phyloP scores from a whole-genome alignment of 2,797 vertebrate genomes.

The Tenualosa thibaudeaui region DNA sequence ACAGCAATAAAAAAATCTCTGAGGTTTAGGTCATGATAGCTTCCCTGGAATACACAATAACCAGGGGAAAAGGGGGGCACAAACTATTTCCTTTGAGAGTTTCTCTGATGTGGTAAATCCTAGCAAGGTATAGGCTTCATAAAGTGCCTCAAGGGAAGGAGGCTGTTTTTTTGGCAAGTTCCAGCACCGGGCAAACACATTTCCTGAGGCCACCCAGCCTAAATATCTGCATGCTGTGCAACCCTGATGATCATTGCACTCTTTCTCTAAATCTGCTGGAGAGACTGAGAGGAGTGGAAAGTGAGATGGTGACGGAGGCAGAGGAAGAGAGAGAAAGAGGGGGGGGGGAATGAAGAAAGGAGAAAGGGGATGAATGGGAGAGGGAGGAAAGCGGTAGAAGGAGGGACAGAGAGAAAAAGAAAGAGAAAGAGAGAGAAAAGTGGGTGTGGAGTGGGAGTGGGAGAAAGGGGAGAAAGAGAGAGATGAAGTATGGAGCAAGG shows the following conservation, averaged over 20 bases:
- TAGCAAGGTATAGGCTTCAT: conserved; percentile 1
- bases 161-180: conserved; percentile 46
- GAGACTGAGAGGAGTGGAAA: conserved; percentile 34
- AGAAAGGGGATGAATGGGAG: background rate
- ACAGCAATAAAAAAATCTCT: background rate
- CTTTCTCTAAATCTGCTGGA: conserved; percentile 16
- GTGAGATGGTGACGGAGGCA: conserved; percentile 45
- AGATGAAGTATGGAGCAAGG: conserved; percentile 3
- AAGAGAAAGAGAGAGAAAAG: conserved; percentile 23
- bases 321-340: background rate
- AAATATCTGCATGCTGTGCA: conserved; percentile 26
- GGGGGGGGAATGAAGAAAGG: background rate
- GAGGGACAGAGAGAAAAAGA: background rate
- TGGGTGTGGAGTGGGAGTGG: conserved; percentile 14
- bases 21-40: conserved; percentile 17
- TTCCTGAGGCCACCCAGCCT: conserved; percentile 23
- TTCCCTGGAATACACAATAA: background rate
- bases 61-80: background rate
- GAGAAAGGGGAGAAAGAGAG: conserved; percentile 25
- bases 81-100: background rate
- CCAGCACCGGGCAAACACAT: conserved; percentile 42
- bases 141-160: background rate
- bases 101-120: conserved; percentile 11
- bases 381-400: background rate
- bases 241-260: background rate